Percentiles rank a stretch among this genome's conserved stretches.
These are phyloP conservation scores for Anas georgica DNA, from an alignment of 2,797 vertebrate genomes.

Conservation along the genomic window DNA sequence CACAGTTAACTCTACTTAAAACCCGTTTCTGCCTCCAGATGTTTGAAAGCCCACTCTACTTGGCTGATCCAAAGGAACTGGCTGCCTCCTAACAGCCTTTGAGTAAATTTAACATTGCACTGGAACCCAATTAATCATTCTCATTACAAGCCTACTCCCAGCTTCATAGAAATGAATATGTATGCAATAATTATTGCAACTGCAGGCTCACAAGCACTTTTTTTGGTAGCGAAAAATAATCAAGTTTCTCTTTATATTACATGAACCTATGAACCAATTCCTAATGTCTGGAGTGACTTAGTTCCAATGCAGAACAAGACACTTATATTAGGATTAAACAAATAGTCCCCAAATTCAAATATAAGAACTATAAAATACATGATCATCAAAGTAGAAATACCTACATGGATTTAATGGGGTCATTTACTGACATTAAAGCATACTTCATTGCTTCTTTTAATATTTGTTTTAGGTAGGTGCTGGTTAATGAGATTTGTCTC, in stretches of 20 bases:
- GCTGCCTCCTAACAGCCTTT: neutral
- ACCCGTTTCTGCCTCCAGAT: no score
- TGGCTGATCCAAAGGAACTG: neutral
- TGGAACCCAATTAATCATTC: neutral
- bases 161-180: neutral
- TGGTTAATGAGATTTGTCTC: neutral
- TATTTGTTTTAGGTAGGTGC: neutral
- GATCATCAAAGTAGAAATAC: accelerated
- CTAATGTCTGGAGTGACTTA: accelerated
- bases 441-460: neutral
- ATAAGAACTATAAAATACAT: neutral
- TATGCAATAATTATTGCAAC: neutral
- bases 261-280: neutral
- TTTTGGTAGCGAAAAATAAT: neutral
- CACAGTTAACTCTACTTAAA: neutral
- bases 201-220: no score
- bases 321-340: neutral
- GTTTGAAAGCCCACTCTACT: neutral
- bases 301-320: accelerated
- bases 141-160: neutral
- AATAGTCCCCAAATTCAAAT: neutral
- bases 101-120: neutral
- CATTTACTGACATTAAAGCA: neutral
- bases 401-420: neutral
- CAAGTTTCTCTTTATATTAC: accelerated